A percentile compares a stretch with the other conserved stretches of the same genome.
phyloP scores from a whole-genome alignment of 2,888 invertebrate species.

The Euclidia mi region DNA sequence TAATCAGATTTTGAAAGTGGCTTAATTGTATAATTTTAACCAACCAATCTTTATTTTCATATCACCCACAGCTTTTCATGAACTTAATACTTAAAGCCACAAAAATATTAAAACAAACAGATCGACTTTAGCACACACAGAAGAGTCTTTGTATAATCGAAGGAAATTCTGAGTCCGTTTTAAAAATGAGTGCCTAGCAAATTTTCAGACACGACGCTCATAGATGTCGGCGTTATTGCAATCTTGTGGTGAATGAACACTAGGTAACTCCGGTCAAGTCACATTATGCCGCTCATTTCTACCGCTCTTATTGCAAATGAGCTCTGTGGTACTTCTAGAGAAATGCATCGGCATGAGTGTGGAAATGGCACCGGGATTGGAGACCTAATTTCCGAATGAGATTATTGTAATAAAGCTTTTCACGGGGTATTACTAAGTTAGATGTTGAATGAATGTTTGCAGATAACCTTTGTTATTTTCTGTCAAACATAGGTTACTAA shows the following conservation, averaged over 20 bases:
- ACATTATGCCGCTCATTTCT: slow-evolving; percentile 71
- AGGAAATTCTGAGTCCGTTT: slow-evolving; percentile 45
- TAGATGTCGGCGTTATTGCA: slow-evolving; percentile 62
- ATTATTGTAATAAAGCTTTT: slow-evolving; percentile 57
- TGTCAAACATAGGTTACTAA: too few relatives aligned
- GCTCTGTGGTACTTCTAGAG: slow-evolving; percentile 59
- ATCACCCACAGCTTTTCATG: too few relatives aligned
- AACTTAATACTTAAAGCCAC: too few relatives aligned
- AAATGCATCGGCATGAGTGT: slow-evolving; percentile 54
- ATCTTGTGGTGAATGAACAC: slow-evolving; percentile 62
- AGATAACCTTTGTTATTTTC: background rate
- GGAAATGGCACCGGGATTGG: slow-evolving; percentile 49
- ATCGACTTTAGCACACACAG: too few relatives aligned
- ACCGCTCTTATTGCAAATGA: slow-evolving; percentile 80
- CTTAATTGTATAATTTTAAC: too few relatives aligned
- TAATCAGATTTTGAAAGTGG: too few relatives aligned
- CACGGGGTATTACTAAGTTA: slow-evolving; percentile 12
- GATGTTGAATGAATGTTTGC: background rate
- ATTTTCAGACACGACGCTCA: slow-evolving; percentile 54
- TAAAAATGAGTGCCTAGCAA: slow-evolving; percentile 56
- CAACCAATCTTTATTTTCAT: too few relatives aligned
- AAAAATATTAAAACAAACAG: too few relatives aligned
- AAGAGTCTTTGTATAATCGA: slow-evolving; percentile 53
- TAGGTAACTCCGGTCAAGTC: slow-evolving; percentile 67
- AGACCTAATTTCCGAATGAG: slow-evolving; percentile 62